A percentile compares a stretch with the other conserved stretches of the same genome.
Evolutionary conservation across 2,113 vertebrate genomes (phyloP).

Genomic region (Larimichthys polyactis): DNA sequence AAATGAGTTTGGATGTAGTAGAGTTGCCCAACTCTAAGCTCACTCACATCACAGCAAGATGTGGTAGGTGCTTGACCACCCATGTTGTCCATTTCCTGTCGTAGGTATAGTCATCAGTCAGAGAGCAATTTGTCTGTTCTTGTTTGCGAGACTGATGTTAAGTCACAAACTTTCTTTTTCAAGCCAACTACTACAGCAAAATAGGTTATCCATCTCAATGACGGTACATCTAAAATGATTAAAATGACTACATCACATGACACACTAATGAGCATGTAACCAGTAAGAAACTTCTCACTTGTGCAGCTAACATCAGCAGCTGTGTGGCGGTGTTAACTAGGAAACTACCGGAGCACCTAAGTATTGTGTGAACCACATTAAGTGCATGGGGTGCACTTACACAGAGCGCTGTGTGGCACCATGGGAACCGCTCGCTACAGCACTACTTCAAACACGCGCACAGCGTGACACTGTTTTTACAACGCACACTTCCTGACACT

Average conservation of each 20-base stretch:
- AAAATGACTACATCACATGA: background rate
- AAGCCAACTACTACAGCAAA: background rate
- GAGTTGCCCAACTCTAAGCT: background rate
- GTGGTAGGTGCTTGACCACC: conserved; percentile 35
- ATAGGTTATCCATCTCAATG: background rate
- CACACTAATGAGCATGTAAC: conserved; percentile 29
- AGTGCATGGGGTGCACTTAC: conserved; percentile 59
- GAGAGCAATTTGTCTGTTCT: conserved; percentile 15
- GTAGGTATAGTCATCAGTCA: background rate
- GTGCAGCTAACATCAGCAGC: conserved; percentile 42
- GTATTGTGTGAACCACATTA: conserved; percentile 71
- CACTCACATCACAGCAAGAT: background rate
- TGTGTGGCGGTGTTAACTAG: conserved; percentile 43
- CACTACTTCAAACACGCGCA: conserved; percentile 72
- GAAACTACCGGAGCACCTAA: conserved; percentile 53
- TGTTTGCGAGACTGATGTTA: background rate
- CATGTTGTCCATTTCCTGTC: conserved; percentile 33
- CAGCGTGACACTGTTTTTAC: conserved; percentile 67
- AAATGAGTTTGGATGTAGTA: background rate
- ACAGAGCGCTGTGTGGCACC: conserved; percentile 48
- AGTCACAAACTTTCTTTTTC: background rate
- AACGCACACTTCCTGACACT: conserved; percentile 77
- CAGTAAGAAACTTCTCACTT: conserved; percentile 22
- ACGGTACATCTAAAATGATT: background rate
- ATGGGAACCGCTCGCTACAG: conserved; percentile 60